Evolutionary conservation across 1,140 invertebrate genomes (phyloP).

Genomic region (Drosophila mojavensis): DNA sequence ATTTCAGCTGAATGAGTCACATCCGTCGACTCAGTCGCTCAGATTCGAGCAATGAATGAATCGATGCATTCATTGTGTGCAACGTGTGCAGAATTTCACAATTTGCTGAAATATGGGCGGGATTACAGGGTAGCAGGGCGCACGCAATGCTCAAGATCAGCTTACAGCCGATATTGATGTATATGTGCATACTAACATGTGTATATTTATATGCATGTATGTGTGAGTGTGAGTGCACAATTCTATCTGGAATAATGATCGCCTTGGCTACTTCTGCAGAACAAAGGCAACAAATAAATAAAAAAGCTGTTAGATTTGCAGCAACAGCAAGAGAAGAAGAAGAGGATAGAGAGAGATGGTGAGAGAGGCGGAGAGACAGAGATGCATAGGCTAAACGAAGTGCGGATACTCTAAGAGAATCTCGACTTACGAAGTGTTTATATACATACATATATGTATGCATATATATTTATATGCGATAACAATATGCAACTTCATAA

Average conservation of each 20-base stretch:
- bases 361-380: no score
- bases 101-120: slow-evolving; percentile 17
- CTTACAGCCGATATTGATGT: slow-evolving; percentile 7
- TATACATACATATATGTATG: no score
- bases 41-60: slow-evolving; percentile 24
- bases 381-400: no score
- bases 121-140: not conserved
- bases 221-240: slow-evolving; percentile 12
- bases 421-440: no score
- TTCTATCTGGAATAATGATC: slow-evolving; percentile 28
- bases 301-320: slow-evolving; percentile 38
- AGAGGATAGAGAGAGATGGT: no score
- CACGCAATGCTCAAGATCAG: slow-evolving; percentile 33
- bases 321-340: not conserved
- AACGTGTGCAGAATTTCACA: slow-evolving; percentile 53
- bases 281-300: not conserved
- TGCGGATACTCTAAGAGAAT: no score
- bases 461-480: no score
- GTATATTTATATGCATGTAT: not conserved
- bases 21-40: slow-evolving; percentile 37
- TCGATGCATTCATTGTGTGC: slow-evolving; percentile 42
- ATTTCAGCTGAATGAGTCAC: slow-evolving; percentile 69
- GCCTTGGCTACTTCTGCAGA: slow-evolving; percentile 21
- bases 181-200: not conserved
- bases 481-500: no score